These are phyloP conservation scores for Drosophila ambigua DNA, from an alignment of 1,140 invertebrate species.

Conservation along the genomic window DNA sequence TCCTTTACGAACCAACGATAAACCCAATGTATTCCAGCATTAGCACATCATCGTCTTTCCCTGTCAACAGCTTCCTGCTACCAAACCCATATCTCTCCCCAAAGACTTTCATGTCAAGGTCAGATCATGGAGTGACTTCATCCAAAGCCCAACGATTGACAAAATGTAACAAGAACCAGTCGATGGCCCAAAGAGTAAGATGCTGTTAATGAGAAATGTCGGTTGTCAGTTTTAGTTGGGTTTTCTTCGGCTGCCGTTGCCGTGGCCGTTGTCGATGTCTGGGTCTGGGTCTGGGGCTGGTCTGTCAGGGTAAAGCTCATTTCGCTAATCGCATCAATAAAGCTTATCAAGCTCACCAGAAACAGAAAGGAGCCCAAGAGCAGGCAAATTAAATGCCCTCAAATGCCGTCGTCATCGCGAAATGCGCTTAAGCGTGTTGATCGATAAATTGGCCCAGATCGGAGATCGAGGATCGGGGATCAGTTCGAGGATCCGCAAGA, in stretches of 20 bases:
- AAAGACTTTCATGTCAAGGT: slow-evolving; percentile 51
- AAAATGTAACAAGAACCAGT: slow-evolving; percentile 66
- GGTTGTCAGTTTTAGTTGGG: slow-evolving; percentile 65
- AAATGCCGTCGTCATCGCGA: slow-evolving; percentile 52
- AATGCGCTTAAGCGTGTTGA: slow-evolving; percentile 80
- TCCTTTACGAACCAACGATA: too few relatives aligned
- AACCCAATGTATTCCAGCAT: slow-evolving; percentile 21
- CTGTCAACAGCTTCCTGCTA: slow-evolving; percentile 30
- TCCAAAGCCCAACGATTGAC: slow-evolving; percentile 48
- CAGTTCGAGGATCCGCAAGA: slow-evolving; percentile 26
- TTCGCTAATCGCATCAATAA: slow-evolving; percentile 82
- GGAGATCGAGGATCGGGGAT: slow-evolving; percentile 14
- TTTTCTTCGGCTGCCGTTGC: slow-evolving; percentile 6
- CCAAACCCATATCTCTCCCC: slow-evolving; percentile 14
- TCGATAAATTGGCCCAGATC: slow-evolving; percentile 77
- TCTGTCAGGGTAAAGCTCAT: slow-evolving; percentile 66
- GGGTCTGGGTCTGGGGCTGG: slow-evolving; percentile 14
- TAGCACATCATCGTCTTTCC: not conserved
- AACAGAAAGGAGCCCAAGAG: not conserved
- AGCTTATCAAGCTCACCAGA: slow-evolving; percentile 72
- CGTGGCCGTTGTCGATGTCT: too few relatives aligned
- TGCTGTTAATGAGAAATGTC: slow-evolving; percentile 79
- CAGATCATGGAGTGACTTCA: slow-evolving; percentile 57
- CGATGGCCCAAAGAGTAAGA: slow-evolving; percentile 52
- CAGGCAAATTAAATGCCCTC: slow-evolving; percentile 57